A percentile compares a stretch with the other conserved stretches of the same genome.
Evolutionary conservation across 2,797 vertebrate species (phyloP).

Genomic region (Garrulus glandarius): DNA sequence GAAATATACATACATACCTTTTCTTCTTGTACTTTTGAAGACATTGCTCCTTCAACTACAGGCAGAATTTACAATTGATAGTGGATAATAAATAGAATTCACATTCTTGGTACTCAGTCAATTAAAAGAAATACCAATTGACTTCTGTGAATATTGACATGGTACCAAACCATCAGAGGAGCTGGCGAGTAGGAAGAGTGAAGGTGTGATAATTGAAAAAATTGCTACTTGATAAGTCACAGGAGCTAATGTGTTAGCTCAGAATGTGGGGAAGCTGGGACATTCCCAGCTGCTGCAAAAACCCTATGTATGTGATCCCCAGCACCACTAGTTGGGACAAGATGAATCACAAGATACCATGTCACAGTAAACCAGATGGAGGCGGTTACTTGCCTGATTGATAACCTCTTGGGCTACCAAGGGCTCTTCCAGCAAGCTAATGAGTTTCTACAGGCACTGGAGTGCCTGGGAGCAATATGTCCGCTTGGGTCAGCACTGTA

Average conservation of each 20-base stretch:
- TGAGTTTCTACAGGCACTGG: conserved; percentile 60
- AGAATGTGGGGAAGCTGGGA: conserved; percentile 64
- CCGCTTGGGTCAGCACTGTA: conserved; percentile 40
- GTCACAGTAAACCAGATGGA: conserved; percentile 77
- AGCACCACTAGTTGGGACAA: conserved; percentile 73
- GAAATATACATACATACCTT: not conserved
- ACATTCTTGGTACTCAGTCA: conserved; percentile 61
- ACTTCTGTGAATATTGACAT: conserved; percentile 62
- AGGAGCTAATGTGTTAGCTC: conserved; percentile 68
- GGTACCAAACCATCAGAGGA: conserved; percentile 69
- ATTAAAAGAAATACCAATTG: conserved; percentile 67
- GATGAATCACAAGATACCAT: conserved; percentile 75
- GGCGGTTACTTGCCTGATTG: conserved; percentile 76
- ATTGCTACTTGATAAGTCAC: conserved; percentile 73
- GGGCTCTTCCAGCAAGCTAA: conserved; percentile 71
- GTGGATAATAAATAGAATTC: conserved; percentile 54
- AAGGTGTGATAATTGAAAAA: conserved; percentile 78
- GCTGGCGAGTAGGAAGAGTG: conserved; percentile 58
- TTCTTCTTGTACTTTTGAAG: not conserved
- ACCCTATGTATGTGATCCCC: conserved; percentile 52
- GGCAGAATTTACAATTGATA: conserved; percentile 4
- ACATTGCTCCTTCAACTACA: not conserved
- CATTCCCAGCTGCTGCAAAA: conserved; percentile 68
- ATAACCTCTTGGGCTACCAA: conserved; percentile 72
- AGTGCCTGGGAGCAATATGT: conserved; percentile 19